These are phyloP conservation scores for Lordiphosa clarofinis DNA, from an alignment of 1,140 invertebrate genomes.

Conservation along the genomic window DNA sequence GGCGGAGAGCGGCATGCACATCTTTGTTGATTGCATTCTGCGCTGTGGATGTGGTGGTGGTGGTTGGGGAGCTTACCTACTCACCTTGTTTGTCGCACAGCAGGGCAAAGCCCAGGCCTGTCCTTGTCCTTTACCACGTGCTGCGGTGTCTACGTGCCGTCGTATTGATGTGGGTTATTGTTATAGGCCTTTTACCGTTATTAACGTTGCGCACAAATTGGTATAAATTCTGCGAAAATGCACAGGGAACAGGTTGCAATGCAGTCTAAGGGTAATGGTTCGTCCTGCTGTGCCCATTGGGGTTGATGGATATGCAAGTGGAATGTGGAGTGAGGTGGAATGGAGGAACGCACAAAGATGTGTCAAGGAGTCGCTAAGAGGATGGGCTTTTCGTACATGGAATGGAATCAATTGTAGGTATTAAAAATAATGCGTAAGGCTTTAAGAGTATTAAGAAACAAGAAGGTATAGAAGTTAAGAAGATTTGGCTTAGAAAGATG, in stretches of 20 bases:
- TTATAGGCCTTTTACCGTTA: slow-evolving; percentile 68
- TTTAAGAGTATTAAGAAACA: too few relatives aligned
- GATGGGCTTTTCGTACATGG: slow-evolving; percentile 1
- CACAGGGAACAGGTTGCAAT: slow-evolving; percentile 43
- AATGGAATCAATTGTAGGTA: not conserved
- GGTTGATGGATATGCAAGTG: slow-evolving; percentile 28
- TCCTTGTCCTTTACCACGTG: slow-evolving; percentile 60
- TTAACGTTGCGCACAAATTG: slow-evolving; percentile 71
- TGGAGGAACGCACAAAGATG: slow-evolving; percentile 25
- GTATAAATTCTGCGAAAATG: slow-evolving; percentile 71
- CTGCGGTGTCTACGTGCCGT: slow-evolving; percentile 58
- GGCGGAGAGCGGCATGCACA: slow-evolving; percentile 40
- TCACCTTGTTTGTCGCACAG: slow-evolving; percentile 73
- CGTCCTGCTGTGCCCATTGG: slow-evolving; percentile 9
- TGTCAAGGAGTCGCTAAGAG: slow-evolving; percentile 28
- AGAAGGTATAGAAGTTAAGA: too few relatives aligned
- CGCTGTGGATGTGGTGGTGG: slow-evolving; percentile 12
- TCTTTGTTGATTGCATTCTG: slow-evolving; percentile 70
- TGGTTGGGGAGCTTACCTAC: slow-evolving; percentile 33
- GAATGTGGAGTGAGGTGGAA: slow-evolving; percentile 23
- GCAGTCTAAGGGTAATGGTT: slow-evolving; percentile 26
- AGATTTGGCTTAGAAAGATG: too few relatives aligned
- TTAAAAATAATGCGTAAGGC: too few relatives aligned
- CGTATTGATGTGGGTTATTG: slow-evolving; percentile 75
- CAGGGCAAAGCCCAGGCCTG: slow-evolving; percentile 23